phyloP scores from a whole-genome alignment of 2,888 invertebrate genomes.

The Hemistola chrysoprasaria region DNA sequence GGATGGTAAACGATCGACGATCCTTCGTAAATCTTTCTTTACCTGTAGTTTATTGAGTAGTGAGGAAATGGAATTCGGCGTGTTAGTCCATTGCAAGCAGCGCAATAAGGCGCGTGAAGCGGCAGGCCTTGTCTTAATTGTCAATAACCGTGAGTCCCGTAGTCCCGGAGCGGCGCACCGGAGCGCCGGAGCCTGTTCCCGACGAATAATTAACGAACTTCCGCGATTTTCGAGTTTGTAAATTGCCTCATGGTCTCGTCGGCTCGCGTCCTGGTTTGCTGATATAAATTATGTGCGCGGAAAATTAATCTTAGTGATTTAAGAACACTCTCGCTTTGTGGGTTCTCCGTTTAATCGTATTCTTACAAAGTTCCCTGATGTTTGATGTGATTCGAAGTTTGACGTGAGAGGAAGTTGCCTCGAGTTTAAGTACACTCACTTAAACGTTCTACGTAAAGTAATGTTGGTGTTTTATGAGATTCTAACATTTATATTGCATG shows the following conservation, averaged over 20 bases:
- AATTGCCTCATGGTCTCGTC: slow-evolving; percentile 79
- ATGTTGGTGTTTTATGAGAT: background rate
- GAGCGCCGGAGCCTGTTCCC: slow-evolving; percentile 60
- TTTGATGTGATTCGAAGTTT: slow-evolving; percentile 17
- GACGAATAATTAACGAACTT: slow-evolving; percentile 81
- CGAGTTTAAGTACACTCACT: background rate
- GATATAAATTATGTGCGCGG: slow-evolving; percentile 76
- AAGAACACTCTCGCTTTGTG: slow-evolving; percentile 63
- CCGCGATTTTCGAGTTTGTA: slow-evolving; percentile 81
- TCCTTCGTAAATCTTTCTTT: slow-evolving; percentile 42
- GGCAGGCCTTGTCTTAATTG: slow-evolving; percentile 75
- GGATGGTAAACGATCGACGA: slow-evolving; percentile 33
- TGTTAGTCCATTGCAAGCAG: slow-evolving; percentile 50
- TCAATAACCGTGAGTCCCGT: slow-evolving; percentile 76
- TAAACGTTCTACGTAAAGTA: slow-evolving; percentile 9
- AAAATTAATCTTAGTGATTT: slow-evolving; percentile 78
- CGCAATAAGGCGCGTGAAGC: slow-evolving; percentile 66
- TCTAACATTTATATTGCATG: too few relatives aligned
- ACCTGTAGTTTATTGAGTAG: slow-evolving; percentile 57
- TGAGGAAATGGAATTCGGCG: slow-evolving; percentile 28
- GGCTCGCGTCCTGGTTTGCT: slow-evolving; percentile 73
- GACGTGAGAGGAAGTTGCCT: slow-evolving; percentile 7
- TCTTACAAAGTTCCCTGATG: slow-evolving; percentile 20
- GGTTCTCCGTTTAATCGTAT: slow-evolving; percentile 29
- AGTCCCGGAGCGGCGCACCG: slow-evolving; percentile 30